phyloP scores from a whole-genome alignment of 2,888 invertebrate species.

The Brenthis daphne region DNA sequence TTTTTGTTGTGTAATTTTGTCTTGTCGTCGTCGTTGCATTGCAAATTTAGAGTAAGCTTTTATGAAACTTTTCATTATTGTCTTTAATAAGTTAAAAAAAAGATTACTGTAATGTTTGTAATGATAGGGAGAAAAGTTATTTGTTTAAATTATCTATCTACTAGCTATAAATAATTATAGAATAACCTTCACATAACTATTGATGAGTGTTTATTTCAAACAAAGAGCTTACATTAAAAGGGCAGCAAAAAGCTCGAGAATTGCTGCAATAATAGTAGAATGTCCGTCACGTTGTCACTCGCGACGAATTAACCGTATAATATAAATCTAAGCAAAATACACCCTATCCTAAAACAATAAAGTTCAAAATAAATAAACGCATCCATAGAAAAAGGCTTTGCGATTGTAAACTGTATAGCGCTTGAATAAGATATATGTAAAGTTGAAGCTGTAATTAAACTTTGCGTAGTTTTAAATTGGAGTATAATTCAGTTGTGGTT shows the following conservation, averaged over 20 bases:
- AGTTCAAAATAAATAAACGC: not conserved
- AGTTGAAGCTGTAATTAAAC: slow-evolving; percentile 2
- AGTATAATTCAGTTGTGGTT: not conserved
- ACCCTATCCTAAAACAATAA: not conserved
- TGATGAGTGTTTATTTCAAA: not conserved
- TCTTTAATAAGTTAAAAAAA: no score
- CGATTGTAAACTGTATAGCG: slow-evolving; percentile 17
- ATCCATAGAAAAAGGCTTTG: not conserved
- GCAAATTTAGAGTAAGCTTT: no score
- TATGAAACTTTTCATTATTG: no score
- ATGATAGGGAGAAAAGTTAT: no score
- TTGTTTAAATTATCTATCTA: not conserved
- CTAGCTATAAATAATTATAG: not conserved
- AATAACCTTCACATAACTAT: not conserved
- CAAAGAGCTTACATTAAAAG: slow-evolving; percentile 16
- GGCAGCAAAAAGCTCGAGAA: slow-evolving; percentile 17
- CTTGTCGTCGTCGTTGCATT: no score
- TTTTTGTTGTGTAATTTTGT: no score
- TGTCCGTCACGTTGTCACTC: slow-evolving; percentile 18
- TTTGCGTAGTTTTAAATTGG: slow-evolving; percentile 12
- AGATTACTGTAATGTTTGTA: no score
- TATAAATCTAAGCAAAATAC: slow-evolving; percentile 4
- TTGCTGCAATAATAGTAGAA: slow-evolving; percentile 22
- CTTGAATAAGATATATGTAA: slow-evolving; percentile 22
- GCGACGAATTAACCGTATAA: slow-evolving; percentile 18